Evolutionary conservation across 2,797 vertebrate species (phyloP), one percentile per base, ranked within the genome.

Genomic region (Neosilurus hyrtlii): DNA sequence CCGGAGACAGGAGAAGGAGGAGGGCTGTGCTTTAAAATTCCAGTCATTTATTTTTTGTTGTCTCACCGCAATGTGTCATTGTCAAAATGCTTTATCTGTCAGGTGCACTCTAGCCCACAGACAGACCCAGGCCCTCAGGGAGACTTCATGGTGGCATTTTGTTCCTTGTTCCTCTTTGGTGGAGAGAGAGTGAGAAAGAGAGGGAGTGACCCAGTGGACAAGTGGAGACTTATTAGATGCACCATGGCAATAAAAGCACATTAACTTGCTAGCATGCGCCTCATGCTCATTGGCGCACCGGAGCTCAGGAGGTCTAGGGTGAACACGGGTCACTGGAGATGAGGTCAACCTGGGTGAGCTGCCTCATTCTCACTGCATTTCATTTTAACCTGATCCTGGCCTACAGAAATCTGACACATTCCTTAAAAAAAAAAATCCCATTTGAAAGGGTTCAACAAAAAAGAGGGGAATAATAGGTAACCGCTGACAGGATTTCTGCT

Each of bases 81-180:
- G 92, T 95, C 93, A 95, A 90, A 86, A 91, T 86, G 88, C 86
- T 92, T 94, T 93, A 93, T 94, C 91, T 93, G 91, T 93, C 94
- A 93, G 87, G 89, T 91, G 84, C 90, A 93, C 89, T 94, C 91
- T 91, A 91, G 90, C 89, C 90, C 82, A 66, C 83, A 92, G 93
- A 95, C 93, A 95, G 90, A 88, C 89, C 86, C 80, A 88, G 89
- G 89, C 86, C 89, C 90, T 93, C 87, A 90, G 91, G 92, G 92
- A 93, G 89, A 93, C 92, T 95, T 94, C 90, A 90, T 70, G 65
- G 84, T 90, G 87, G 83, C 73, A 85, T 90, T 88, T 86, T 84
- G 81, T 86, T 59, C 37, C 80, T 62, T 76, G 74, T 70, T 65
- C 35, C 79, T 81, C 74, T 84, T 62, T 77, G 81, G 66, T 83